Evolutionary conservation across 2,113 vertebrate species (phyloP).

Genomic region (Sinocyclocheilus anshuiensis): DNA sequence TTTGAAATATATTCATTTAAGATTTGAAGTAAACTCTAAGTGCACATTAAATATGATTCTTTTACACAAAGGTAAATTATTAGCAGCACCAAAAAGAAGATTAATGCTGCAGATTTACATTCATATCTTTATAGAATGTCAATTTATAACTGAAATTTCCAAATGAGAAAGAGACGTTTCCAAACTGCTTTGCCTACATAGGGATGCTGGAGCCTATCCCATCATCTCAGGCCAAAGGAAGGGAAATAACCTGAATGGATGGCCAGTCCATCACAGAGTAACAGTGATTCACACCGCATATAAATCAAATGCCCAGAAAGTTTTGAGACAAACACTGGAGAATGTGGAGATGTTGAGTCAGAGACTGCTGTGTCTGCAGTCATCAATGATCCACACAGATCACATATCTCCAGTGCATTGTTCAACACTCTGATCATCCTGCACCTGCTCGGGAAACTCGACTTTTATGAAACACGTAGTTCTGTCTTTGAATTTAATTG

Average conservation of each 20-base stretch:
- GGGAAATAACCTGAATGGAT: background rate
- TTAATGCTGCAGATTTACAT: background rate
- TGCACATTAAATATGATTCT: background rate
- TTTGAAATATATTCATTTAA: background rate
- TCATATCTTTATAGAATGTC: background rate
- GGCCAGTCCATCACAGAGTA: background rate
- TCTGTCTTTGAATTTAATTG: slow-evolving; percentile 75
- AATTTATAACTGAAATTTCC: background rate
- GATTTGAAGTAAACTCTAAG: background rate
- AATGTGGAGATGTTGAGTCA: slow-evolving; percentile 24
- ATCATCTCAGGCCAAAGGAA: background rate
- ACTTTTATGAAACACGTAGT: slow-evolving; percentile 77
- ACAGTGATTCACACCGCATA: background rate
- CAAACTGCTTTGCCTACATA: background rate
- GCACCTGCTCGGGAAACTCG: slow-evolving; percentile 60
- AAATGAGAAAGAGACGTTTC: background rate
- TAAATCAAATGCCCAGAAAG: slow-evolving; percentile 28
- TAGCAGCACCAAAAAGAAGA: background rate
- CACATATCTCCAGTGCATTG: slow-evolving; percentile 50
- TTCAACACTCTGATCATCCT: slow-evolving; percentile 61
- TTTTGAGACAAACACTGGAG: background rate
- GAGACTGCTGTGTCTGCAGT: slow-evolving; percentile 33
- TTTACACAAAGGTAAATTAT: background rate
- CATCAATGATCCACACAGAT: slow-evolving; percentile 9
- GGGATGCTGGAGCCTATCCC: background rate